phyloP scores from a whole-genome alignment of 2,888 invertebrate genomes.

The Sinopyrophorus schimmeli region DNA sequence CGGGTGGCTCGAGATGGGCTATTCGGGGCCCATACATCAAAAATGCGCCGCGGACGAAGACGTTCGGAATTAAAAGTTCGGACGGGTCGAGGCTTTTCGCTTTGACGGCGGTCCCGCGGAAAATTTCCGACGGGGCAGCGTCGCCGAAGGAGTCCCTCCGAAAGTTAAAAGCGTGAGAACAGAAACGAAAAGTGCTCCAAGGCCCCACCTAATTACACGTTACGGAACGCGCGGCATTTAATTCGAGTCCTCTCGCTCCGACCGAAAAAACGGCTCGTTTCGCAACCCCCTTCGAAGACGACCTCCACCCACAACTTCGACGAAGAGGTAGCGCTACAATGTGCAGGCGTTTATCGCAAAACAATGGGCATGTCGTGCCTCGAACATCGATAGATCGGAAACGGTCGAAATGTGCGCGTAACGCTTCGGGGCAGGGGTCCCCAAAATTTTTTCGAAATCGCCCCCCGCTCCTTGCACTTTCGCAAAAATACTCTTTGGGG shows the following conservation, averaged over 20 bases:
- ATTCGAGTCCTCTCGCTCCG: constrained; percentile 19
- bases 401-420: too few relatives aligned
- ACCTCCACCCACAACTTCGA: constrained; percentile 25
- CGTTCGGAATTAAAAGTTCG: constrained; percentile 1
- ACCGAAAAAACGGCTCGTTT: constrained; percentile 2
- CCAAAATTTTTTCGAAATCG: too few relatives aligned
- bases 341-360: constrained; percentile 40
- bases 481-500: too few relatives aligned
- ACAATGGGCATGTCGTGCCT: constrained; percentile 44
- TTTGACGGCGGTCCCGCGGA: too few relatives aligned
- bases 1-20: constrained; percentile 27
- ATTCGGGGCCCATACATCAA: constrained; percentile 29
- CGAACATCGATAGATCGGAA: constrained; percentile 40
- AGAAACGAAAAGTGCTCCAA: constrained; percentile 49
- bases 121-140: too few relatives aligned
- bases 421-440: too few relatives aligned
- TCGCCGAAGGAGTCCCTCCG: too few relatives aligned
- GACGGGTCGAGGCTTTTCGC: constrained; percentile 1
- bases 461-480: too few relatives aligned
- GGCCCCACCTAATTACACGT: constrained; percentile 52
- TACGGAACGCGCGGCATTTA: constrained; percentile 49
- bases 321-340: constrained; percentile 14
- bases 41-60: constrained; percentile 15
- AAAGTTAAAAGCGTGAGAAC: constrained; percentile 52
- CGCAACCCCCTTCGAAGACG: constrained; percentile 8